Evolutionary conservation across 2,113 vertebrate species (phyloP).

Genomic region (Tyrannus savana): DNA sequence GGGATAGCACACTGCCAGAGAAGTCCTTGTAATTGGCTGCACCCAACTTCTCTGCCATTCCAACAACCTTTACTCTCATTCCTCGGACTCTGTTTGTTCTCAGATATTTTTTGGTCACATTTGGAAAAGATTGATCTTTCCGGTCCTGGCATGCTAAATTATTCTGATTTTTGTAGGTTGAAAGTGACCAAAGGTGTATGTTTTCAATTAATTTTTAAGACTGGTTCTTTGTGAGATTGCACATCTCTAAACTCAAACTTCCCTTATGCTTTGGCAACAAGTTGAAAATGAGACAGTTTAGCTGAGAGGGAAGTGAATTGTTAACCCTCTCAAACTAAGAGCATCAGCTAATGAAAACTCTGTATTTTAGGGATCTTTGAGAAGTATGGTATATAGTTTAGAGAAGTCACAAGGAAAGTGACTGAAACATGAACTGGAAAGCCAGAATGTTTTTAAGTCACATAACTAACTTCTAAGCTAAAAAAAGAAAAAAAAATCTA

Average conservation of each 20-base stretch:
- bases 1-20: neutral
- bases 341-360: neutral
- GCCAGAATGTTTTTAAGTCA: neutral
- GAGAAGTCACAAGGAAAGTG: neutral
- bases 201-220: constrained; percentile 29
- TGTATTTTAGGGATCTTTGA: neutral
- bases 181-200: constrained; percentile 36
- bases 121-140: constrained; percentile 43
- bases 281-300: neutral
- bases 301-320: neutral
- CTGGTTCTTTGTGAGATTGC: neutral
- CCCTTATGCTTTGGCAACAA: neutral
- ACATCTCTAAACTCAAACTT: neutral
- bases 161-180: constrained; percentile 47
- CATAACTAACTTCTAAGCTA: neutral
- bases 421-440: neutral
- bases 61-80: neutral
- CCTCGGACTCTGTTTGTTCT: constrained; percentile 13
- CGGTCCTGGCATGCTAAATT: neutral
- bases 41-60: neutral
- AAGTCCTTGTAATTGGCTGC: neutral
- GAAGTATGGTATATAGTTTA: neutral
- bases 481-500: neutral
- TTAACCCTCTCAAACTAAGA: neutral
- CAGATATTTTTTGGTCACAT: constrained; percentile 14